These are phyloP conservation scores for Gymnocheta viridis DNA, from an alignment of 2,888 invertebrate genomes.

Conservation along the genomic window DNA sequence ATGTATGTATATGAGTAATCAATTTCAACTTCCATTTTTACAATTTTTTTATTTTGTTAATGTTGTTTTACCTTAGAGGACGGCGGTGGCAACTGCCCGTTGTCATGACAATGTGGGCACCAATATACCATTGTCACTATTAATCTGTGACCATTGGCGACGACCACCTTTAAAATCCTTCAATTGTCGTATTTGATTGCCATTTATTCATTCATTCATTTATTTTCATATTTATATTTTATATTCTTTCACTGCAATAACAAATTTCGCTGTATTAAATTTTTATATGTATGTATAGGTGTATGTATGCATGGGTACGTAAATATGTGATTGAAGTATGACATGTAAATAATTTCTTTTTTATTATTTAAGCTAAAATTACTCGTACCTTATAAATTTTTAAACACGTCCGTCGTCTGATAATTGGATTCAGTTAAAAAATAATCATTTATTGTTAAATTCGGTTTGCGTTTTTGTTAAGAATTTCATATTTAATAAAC, in stretches of 20 bases:
- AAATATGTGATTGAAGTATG: constrained; percentile 1
- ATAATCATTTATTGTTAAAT: neutral
- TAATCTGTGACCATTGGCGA: constrained; percentile 54
- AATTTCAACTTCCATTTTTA: too few species aligned
- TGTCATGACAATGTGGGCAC: constrained; percentile 80
- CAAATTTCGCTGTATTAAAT: constrained; percentile 44
- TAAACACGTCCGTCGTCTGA: neutral
- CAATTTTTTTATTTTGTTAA: constrained; percentile 11
- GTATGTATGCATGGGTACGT: neutral
- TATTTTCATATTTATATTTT: neutral
- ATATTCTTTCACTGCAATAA: constrained; percentile 46
- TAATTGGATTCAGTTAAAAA: constrained; percentile 33
- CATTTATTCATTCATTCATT: constrained; percentile 44
- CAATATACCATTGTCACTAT: constrained; percentile 74
- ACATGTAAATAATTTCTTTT: neutral
- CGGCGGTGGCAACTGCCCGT: constrained; percentile 76
- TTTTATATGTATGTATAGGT: neutral
- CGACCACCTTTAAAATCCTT: constrained; percentile 55
- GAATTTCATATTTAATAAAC: too few species aligned
- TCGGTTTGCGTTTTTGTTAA: neutral
- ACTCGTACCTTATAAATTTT: constrained; percentile 4
- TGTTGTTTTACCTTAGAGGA: constrained; percentile 75
- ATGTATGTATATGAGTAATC: constrained; percentile 4
- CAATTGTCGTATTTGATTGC: constrained; percentile 56
- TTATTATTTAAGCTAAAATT: constrained; percentile 29